Base-by-base conservation (phyloP, 2,888 invertebrate species). In the Stegophylla sp. region DNA sequence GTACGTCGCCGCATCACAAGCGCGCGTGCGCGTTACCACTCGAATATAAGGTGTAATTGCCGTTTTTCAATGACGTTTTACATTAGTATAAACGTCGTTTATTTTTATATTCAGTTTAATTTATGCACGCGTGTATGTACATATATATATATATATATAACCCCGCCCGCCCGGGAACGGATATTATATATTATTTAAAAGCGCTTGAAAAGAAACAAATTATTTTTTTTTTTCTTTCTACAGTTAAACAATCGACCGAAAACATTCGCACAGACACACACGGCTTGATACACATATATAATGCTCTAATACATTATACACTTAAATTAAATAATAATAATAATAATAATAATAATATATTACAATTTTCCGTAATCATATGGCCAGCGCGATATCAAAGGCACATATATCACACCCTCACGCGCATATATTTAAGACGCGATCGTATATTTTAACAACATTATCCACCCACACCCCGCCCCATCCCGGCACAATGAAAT, bases 51-150 rank as follows among this genome's bases (percentile, higher is more conserved):
- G n/a, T 64, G 76, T 76, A 76, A 76, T 76, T 66, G 76, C 76
- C 53, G 77, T 77, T 77, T 69, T 77, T 61, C 79, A 67, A 79
- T 56, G 77, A 69, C 79, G 77, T 77, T 67, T 59, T 67, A 69
- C 59, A 79, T 79, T 69, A 61, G 67, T 59, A 45, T 45, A 63
- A 74, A 63, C 74, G 74, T 51, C 75, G 64, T 64, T 75, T 75
- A 51, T 64, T 43, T 66, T 56, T 76, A 74, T 61, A 74, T 61
- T 43, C 64, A 20, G 45, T 67, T 66, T 67, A 67, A 76, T 67
- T 67, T 67, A 56, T 56, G 67, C 76, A 23, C 26, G 56, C 67
- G 67, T 56, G n/a, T n/a, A n/a, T n/a, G n/a, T n/a, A n/a, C n/a
- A n/a, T n/a, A n/a, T n/a, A n/a, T n/a, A n/a, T n/a, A n/a, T n/a